Evolutionary conservation across 2,113 vertebrate genomes (phyloP).

Genomic region (Halichoerus grypus): DNA sequence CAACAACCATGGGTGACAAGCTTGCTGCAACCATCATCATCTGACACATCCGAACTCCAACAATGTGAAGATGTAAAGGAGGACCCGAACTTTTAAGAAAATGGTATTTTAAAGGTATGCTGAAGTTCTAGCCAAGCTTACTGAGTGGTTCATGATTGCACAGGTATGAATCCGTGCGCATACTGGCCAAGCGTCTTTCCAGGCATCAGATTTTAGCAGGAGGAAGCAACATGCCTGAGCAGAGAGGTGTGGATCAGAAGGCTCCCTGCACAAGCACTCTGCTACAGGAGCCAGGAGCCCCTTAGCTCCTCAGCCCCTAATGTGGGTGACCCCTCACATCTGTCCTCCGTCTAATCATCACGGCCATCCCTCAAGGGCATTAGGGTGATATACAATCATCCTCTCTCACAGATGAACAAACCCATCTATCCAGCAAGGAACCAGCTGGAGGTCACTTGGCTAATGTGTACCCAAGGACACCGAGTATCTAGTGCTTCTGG

Average conservation of each 20-base stretch:
- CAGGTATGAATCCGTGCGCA: background rate
- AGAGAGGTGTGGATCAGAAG: background rate
- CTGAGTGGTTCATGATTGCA: background rate
- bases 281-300: background rate
- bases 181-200: background rate
- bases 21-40: no score
- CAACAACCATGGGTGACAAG: rapidly evolving
- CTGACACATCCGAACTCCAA: background rate
- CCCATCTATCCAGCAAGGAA: background rate
- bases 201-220: background rate
- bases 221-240: background rate
- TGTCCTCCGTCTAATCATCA: background rate
- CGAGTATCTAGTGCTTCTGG: background rate
- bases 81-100: background rate
- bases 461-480: background rate
- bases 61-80: background rate
- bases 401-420: background rate
- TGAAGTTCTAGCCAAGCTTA: background rate
- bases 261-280: background rate
- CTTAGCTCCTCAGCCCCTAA: background rate
- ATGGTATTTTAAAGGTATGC: background rate
- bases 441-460: background rate
- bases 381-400: rapidly evolving
- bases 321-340: background rate
- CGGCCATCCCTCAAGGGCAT: rapidly evolving